Base-by-base conservation (phyloP, 1,140 invertebrate genomes). In the Drosophila cardini region DNA sequence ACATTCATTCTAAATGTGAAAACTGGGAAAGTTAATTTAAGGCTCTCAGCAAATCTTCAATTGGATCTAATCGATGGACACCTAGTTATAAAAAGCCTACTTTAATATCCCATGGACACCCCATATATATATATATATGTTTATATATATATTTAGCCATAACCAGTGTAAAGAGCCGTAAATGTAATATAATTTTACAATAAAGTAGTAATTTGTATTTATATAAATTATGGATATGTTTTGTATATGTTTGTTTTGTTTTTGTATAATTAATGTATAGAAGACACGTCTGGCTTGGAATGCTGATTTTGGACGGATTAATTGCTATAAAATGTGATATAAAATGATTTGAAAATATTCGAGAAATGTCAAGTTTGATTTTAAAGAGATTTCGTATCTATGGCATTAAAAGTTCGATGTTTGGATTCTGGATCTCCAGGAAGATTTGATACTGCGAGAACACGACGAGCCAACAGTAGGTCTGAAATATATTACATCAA, bases 401-500 rank as follows among this genome's bases (percentile, higher is more conserved):
- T 71, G 95, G 95, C 93, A 95, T 95, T 11, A 97, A 91, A 43
- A 97, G 93, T 92, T 96, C 96, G 92, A 97, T 97, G 91, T 97
- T 97, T n/a, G 97, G 96, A 53, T 96, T 96, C 78, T 97, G 96
- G 90, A 96, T 93, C 68, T 95, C 93, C 78, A 95, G 93, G 78
- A 97, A 95, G 57, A 96, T 94, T 93, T 96, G 95, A 91, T 97
- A 98, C 82, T 97, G 95, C 0, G 96, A 96, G 71, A 95, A 95
- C 8, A 97, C 96, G 68, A 96, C 96, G 0, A 97, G 80, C 95
- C 96, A 96, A 84, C 96, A 97, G 87, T 98, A 97, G 21, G 96
- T 94, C 96, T 97, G 93, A 73, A 95, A 57, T 4, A 0, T 34
- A 11, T 8, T 8, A n/a, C 1, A 16, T 57, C 4, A 4, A 7